Percentiles rank a stretch among this genome's conserved stretches.
These are phyloP conservation scores for Oreochromis mossambicus DNA, from an alignment of 2,797 vertebrate genomes.

Conservation along the genomic window DNA sequence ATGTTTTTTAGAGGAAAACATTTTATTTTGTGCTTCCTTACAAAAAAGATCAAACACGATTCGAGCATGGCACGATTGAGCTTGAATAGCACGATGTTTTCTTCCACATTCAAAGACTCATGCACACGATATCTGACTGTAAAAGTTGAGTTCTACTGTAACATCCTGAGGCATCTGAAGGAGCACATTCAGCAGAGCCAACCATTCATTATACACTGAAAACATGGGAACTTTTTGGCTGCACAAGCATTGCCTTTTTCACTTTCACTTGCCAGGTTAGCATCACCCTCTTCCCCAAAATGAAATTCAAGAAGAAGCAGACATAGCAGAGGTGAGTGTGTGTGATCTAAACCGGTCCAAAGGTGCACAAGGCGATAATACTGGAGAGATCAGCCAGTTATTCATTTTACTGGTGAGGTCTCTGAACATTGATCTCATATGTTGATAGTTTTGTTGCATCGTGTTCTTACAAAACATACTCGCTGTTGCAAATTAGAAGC, in stretches of 20 bases:
- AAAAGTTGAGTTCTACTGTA: neutral
- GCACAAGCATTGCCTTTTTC: neutral
- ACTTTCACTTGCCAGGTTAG: neutral
- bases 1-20: neutral
- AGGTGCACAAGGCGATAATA: neutral
- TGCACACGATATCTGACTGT: neutral
- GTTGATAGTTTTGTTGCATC: neutral
- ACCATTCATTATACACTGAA: neutral
- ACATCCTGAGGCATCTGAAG: neutral
- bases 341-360: neutral
- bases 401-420: neutral
- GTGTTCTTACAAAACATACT: neutral
- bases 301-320: neutral
- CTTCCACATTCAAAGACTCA: neutral
- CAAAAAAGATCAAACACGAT: no score
- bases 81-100: neutral
- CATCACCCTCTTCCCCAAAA: neutral
- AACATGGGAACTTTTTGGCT: neutral
- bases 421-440: neutral
- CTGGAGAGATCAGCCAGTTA: neutral
- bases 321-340: neutral
- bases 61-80: neutral
- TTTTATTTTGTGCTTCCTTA: no score
- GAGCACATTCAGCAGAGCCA: neutral
- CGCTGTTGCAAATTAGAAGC: neutral